Conservation (phyloP, 2,888 invertebrate genomes). For the Melieria picta region DNA sequence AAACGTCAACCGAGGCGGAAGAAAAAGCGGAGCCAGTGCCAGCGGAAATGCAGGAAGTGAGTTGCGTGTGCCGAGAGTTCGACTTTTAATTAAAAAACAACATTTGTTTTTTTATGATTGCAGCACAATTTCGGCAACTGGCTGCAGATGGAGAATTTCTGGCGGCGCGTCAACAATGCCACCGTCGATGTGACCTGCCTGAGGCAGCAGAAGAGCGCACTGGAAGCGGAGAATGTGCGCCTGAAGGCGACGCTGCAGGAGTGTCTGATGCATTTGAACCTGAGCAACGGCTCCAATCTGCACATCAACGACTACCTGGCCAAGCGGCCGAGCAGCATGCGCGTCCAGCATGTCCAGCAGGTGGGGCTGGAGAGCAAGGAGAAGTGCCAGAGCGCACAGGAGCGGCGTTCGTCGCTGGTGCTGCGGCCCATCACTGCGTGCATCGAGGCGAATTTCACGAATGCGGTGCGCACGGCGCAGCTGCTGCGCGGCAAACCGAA, state of each 20-base stretch:
- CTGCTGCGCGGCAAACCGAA: constrained; percentile 50
- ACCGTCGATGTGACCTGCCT: constrained; percentile 69
- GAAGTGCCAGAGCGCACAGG: constrained; percentile 48
- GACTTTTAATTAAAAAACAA: neutral
- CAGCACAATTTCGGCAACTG: constrained; percentile 69
- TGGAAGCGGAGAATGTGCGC: constrained; percentile 72
- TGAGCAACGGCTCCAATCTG: constrained; percentile 61
- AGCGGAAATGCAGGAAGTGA: constrained; percentile 44
- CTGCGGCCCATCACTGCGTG: constrained; percentile 37
- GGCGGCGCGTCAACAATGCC: constrained; percentile 72
- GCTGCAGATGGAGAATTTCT: constrained; percentile 76
- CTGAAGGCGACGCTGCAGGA: constrained; percentile 72
- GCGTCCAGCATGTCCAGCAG: constrained; percentile 59
- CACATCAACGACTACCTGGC: constrained; percentile 59
- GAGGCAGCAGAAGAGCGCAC: constrained; percentile 58
- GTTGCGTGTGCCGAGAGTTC: neutral
- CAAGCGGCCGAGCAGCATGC: constrained; percentile 63
- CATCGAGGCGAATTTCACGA: constrained; percentile 71
- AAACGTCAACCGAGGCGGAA: constrained; percentile 51
- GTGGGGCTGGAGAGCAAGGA: constrained; percentile 51
- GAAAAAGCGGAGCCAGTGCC: constrained; percentile 47
- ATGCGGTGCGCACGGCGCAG: constrained; percentile 67
- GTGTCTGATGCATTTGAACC: constrained; percentile 72
- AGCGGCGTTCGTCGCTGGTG: constrained; percentile 30
- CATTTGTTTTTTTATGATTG: neutral